Conservation (phyloP, 2,797 vertebrate genomes). For the Pseudocheirus occidentalis region DNA sequence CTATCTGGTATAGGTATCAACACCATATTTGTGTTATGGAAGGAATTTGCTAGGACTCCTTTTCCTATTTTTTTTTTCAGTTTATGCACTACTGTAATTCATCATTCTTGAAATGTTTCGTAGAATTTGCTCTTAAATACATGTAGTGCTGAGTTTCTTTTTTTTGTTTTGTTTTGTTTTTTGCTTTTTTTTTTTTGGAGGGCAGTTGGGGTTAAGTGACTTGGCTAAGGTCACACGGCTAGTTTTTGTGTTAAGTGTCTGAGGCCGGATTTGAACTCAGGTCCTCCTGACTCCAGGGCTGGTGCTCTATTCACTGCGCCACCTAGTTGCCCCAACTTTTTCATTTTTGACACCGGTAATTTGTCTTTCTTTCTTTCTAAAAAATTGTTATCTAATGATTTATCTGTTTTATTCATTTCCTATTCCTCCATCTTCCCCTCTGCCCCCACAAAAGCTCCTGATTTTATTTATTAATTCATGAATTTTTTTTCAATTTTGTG, state of each 20-base stretch:
- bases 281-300: too few species aligned
- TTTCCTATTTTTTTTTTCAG: neutral
- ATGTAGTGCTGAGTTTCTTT: too few species aligned
- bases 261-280: too few species aligned
- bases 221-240: too few species aligned
- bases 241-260: too few species aligned
- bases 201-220: too few species aligned
- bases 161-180: too few species aligned
- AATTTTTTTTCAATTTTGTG: neutral
- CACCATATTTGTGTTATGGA: neutral
- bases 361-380: neutral
- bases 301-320: too few species aligned
- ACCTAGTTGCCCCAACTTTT: too few species aligned
- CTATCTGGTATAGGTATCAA: neutral
- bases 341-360: neutral
- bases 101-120: neutral
- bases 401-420: neutral
- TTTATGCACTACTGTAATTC: neutral
- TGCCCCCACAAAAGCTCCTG: neutral
- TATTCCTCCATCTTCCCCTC: neutral
- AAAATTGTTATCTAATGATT: neutral
- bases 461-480: neutral
- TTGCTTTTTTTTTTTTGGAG: too few species aligned
- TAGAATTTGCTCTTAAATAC: neutral
- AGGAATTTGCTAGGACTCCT: neutral